These are phyloP conservation scores for Steinernema khuongi DNA, from an alignment of 1,140 invertebrate genomes.

Conservation along the genomic window DNA sequence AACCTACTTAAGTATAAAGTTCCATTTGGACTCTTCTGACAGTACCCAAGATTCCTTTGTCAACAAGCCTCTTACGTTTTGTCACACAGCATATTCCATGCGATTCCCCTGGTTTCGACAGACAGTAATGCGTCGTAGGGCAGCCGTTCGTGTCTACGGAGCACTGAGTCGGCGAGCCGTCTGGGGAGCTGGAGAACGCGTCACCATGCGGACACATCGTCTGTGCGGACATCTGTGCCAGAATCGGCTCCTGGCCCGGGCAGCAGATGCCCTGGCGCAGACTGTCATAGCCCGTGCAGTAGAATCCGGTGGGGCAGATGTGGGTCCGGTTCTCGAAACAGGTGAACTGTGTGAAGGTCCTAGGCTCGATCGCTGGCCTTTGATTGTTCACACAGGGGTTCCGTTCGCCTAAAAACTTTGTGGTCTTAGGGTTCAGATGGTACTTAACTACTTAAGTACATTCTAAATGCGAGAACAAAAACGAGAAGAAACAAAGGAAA, in stretches of 20 bases:
- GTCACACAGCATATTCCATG: slow-evolving; percentile 48
- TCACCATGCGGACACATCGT: slow-evolving; percentile 39
- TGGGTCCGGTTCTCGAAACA: slow-evolving; percentile 33
- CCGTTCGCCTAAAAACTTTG: slow-evolving; percentile 27
- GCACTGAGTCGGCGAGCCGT: slow-evolving; percentile 33
- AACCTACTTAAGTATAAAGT: no score
- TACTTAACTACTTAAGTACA: no score
- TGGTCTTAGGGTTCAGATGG: no score
- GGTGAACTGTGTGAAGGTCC: slow-evolving; percentile 37
- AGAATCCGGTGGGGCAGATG: slow-evolving; percentile 36
- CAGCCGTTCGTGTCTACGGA: slow-evolving; percentile 37
- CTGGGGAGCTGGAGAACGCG: slow-evolving; percentile 34
- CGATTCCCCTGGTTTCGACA: slow-evolving; percentile 30
- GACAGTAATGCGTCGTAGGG: slow-evolving; percentile 46
- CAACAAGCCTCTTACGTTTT: slow-evolving; percentile 32
- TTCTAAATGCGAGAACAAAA: no score
- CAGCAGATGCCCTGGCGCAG: slow-evolving; percentile 42
- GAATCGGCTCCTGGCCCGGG: slow-evolving; percentile 32
- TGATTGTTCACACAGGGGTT: slow-evolving; percentile 40
- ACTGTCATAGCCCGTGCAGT: slow-evolving; percentile 40
- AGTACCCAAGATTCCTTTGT: background rate
- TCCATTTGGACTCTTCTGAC: no score
- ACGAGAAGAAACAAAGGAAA: no score
- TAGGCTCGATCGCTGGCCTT: slow-evolving; percentile 34
- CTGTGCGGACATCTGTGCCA: slow-evolving; percentile 18